phyloP scores from a whole-genome alignment of 2,113 vertebrate species.

The Nothoprocta perdicaria region DNA sequence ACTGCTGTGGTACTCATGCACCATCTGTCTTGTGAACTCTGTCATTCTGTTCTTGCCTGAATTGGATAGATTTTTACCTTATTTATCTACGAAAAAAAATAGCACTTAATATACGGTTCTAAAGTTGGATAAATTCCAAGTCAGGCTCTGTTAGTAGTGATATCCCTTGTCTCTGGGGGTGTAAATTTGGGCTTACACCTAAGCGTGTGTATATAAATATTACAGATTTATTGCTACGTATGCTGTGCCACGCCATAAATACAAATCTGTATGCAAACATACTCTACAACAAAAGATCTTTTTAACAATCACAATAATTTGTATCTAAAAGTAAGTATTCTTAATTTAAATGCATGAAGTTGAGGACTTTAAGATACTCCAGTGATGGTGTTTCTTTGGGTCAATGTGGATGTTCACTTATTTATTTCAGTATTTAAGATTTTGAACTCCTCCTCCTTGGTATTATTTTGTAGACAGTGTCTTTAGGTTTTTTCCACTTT shows the following conservation, averaged over 20 bases:
- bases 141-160: conserved; percentile 33
- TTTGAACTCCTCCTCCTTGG: not conserved
- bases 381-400: not conserved
- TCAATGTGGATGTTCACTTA: not conserved
- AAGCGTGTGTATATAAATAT: conserved; percentile 55
- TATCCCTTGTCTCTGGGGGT: conserved; percentile 47
- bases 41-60: conserved; percentile 45
- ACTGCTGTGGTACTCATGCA: conserved; percentile 45
- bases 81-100: conserved; percentile 39
- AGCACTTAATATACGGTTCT: conserved; percentile 32
- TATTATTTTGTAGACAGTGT: not conserved
- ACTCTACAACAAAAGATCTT: not conserved
- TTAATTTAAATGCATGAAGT: accelerated
- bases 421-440: not conserved
- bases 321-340: not conserved
- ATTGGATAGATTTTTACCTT: conserved; percentile 32
- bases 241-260: conserved; percentile 8
- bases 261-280: not conserved
- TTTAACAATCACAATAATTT: not conserved
- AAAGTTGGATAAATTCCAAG: conserved; percentile 57
- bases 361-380: not conserved
- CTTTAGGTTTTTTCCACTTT: not conserved
- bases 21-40: conserved; percentile 67
- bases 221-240: conserved; percentile 30
- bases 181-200: conserved; percentile 65